Evolutionary conservation across 2,113 vertebrate genomes (phyloP), one percentile per base, ranked within the genome.

Genomic region (Archocentrus centrarchus): DNA sequence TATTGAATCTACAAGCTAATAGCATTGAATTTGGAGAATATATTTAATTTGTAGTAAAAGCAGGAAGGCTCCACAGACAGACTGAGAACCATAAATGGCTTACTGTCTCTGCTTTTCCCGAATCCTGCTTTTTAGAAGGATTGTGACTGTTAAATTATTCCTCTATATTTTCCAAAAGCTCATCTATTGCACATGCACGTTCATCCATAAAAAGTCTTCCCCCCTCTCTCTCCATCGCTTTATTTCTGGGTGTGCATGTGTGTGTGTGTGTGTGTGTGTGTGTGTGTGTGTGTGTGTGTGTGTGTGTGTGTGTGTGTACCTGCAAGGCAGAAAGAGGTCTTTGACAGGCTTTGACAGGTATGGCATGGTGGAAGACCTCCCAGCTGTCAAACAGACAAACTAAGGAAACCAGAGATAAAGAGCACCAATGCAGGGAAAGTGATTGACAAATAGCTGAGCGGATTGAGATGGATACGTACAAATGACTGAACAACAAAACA

Each of bases 281-380:
- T 78, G 79, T 58, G 68, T 59, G 66, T 47, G 3, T 30, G 30
- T 47, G 2, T 30, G 30, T 58, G 68, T 30, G n/a, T 39, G 61
- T 60, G 68, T 73, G 24, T 47, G 58, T 58, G 68, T 66, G n/a
- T 66, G 78, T 59, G 66, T 47, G 3, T 30, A 64, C 50, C 85
- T 3, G 32, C 80, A 70, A 81, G 82, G 59, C 53, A 84, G 78
- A 75, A 81, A 81, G 79, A 84, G 76, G 85, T 64, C 59, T 80
- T 68, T 89, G 91, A 93, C 92, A 91, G 82, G 92, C 80, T 89
- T 91, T 92, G 94, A 94, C 89, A 91, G 85, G 79, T 84, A 50
- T 20, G 4, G 60, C 88, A 84, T 82, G 89, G 80, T 88, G 90
- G 66, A 79, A 83, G 82, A 84, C 90, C 79, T 87, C 81, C 66